A percentile compares a stretch with the other conserved stretches of the same genome.
Conservation (phyloP, 2,888 invertebrate species). For the Diogma glabrata region DNA sequence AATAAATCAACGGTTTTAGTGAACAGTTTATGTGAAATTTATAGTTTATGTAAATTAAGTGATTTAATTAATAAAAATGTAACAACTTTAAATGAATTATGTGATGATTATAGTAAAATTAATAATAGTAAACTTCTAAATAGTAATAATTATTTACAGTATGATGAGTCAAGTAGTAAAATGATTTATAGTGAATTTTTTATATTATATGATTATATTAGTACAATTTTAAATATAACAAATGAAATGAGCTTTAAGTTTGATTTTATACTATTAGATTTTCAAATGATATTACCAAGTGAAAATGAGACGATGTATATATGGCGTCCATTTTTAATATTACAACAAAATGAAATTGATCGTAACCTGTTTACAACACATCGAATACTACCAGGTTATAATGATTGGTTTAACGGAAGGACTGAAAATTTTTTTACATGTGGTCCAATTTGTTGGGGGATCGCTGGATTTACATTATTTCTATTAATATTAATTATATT, state of each 20-base stretch:
- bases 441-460: conserved; percentile 34
- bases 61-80: background rate
- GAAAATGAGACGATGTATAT: conserved; percentile 21
- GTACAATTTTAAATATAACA: conserved; percentile 12
- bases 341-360: conserved; percentile 30
- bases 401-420: conserved; percentile 32
- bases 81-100: background rate
- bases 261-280: conserved; percentile 35
- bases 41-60: conserved; percentile 2
- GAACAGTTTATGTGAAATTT: too few relatives aligned
- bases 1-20: too few relatives aligned
- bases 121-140: conserved; percentile 8
- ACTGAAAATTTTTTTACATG: conserved; percentile 25
- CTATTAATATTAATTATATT: conserved; percentile 29
- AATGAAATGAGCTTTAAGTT: conserved; percentile 24
- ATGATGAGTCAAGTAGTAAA: conserved; percentile 11
- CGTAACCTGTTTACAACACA: conserved; percentile 31
- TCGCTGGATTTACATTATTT: conserved; percentile 29
- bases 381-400: conserved; percentile 33
- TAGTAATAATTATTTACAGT: background rate
- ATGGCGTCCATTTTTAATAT: conserved; percentile 35
- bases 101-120: background rate
- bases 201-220: conserved; percentile 33
- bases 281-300: conserved; percentile 17
- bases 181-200: conserved; percentile 27